Evolutionary conservation across 2,797 vertebrate species (phyloP), one percentile per base, ranked within the genome.

Genomic region (Alosa sapidissima): DNA sequence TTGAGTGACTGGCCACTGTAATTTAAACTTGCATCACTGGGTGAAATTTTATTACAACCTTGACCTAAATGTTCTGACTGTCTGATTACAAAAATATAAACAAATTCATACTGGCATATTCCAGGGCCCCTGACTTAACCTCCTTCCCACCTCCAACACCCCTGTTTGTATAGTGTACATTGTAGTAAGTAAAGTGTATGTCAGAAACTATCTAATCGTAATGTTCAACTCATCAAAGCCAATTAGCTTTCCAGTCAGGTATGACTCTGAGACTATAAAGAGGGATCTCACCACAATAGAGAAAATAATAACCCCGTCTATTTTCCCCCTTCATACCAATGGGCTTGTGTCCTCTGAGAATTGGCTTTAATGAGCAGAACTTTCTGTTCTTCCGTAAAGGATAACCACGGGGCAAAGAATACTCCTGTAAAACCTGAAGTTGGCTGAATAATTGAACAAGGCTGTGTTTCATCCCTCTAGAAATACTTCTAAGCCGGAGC

Each of bases 361-460:
- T 41, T 3, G 14, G 5, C 33, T 13, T 36, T 72, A 72, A 72
- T 72, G 33, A 72, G 68, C 68, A 72, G 68, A 72, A 72, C 68
- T 72, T 41, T 72, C 33, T 4, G 36, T 36, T 41, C 8, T 72
- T 72, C 68, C 6, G 33, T 72, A 2, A 11, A 33, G 62, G 62
- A 68, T 36, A 68, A 68, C 62, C 13, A 36, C 24, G 13, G 24
- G 24, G 28, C 68, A 68, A 36, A 68, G 3, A 72, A 10, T 11
- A 41, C 13, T 1, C 68, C 14, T 0, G 14, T 41, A 72, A 72
- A 72, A 41, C 68, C 68, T 72, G 68, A 36, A 16, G 33, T 16
- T 28, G 33, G 2, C 36, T 72, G 13, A 41, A 72, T 72, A 72
- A 72, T 72, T 72, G 68, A 72, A 72, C 68, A 72, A 72, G 68